These are phyloP conservation scores for Lasioglossum morio DNA, from an alignment of 2,888 invertebrate species.

Conservation along the genomic window DNA sequence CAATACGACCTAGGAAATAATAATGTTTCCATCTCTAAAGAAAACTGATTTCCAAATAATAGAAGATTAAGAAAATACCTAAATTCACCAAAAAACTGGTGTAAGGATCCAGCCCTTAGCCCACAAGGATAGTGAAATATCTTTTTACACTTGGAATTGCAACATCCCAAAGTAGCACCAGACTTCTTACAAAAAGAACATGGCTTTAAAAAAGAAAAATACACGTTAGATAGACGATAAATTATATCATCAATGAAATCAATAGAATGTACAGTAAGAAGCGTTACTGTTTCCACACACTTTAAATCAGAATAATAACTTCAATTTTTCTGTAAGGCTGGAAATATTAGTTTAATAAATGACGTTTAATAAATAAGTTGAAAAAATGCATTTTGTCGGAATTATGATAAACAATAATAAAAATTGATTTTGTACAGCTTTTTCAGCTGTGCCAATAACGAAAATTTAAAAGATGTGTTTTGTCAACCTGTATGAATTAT, in stretches of 20 bases:
- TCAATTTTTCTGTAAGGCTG: too few species aligned
- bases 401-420: too few species aligned
- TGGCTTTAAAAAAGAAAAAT: constrained; percentile 84
- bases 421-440: too few species aligned
- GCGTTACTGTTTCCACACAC: too few species aligned
- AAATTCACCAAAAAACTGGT: constrained; percentile 88
- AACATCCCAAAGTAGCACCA: constrained; percentile 91
- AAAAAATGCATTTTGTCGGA: too few species aligned
- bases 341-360: too few species aligned
- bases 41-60: constrained; percentile 9
- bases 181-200: constrained; percentile 89
- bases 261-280: background rate
- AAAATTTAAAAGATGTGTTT: too few species aligned
- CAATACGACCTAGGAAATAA: constrained; percentile 87
- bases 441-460: too few species aligned
- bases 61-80: constrained; percentile 83
- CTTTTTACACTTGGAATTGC: constrained; percentile 87
- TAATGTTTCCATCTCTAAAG: constrained; percentile 3
- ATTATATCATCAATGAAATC: too few species aligned
- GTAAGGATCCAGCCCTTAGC: constrained; percentile 87
- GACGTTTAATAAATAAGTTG: too few species aligned
- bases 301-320: too few species aligned
- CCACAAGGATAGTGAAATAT: constrained; percentile 93
- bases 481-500: too few species aligned
- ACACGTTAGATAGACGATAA: constrained; percentile 5